These are phyloP conservation scores for Oophaga sylvatica DNA, from an alignment of 2,797 vertebrate species.

Conservation along the genomic window DNA sequence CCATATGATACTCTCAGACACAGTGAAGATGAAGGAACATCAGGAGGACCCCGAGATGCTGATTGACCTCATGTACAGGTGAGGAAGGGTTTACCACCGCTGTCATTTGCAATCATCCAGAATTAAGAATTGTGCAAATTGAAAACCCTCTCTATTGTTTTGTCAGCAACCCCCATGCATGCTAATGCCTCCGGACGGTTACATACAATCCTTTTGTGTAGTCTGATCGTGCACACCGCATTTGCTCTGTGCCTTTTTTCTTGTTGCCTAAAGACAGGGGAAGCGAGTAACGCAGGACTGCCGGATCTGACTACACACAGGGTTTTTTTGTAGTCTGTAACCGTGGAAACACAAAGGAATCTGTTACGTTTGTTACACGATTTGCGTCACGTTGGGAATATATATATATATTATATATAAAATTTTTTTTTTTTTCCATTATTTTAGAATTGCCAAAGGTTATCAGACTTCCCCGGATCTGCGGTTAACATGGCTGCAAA, in stretches of 20 bases:
- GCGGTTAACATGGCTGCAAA: slow-evolving; percentile 95
- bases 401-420: neutral
- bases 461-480: slow-evolving; percentile 98
- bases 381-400: no score
- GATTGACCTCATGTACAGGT: slow-evolving; percentile 99
- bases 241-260: neutral
- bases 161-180: neutral
- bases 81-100: neutral
- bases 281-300: neutral
- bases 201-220: neutral
- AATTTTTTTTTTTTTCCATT: no score
- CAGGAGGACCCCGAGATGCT: slow-evolving; percentile 99
- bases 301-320: neutral
- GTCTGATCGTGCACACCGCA: neutral
- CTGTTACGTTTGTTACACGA: no score
- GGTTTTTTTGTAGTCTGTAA: slow-evolving; percentile 40
- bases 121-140: neutral
- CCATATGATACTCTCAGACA: slow-evolving; percentile 98
- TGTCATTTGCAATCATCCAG: neutral
- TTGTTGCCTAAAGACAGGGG: neutral
- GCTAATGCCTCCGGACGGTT: neutral
- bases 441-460: slow-evolving; percentile 92
- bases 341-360: neutral
- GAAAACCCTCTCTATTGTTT: neutral
- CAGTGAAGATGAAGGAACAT: slow-evolving; percentile 99